A percentile compares a stretch with the other conserved stretches of the same genome.
Conservation (phyloP, 1,140 invertebrate species). For the Bombus terrestris region DNA sequence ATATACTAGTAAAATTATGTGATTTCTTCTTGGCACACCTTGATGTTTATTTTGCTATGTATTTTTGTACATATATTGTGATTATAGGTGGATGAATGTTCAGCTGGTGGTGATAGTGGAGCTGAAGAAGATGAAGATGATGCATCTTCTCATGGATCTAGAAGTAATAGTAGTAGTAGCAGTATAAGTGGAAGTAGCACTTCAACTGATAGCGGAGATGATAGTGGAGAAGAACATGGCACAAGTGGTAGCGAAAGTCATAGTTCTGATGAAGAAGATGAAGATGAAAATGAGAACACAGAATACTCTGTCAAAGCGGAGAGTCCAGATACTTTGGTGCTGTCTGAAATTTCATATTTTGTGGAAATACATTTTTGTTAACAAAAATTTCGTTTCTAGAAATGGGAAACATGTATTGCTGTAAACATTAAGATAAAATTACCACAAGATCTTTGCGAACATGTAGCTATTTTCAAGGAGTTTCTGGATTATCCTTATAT, state of each 20-base stretch:
- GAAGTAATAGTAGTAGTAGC: conserved; percentile 77
- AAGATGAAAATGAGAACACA: conserved; percentile 72
- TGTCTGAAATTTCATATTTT: conserved; percentile 13
- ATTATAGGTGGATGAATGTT: conserved; percentile 79
- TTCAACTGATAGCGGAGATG: conserved; percentile 77
- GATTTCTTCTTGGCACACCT: not conserved
- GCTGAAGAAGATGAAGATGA: conserved; percentile 81
- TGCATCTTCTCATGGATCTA: conserved; percentile 75
- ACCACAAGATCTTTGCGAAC: conserved; percentile 84
- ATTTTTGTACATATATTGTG: not conserved
- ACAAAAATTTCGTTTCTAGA: conserved; percentile 67
- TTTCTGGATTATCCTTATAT: conserved; percentile 83
- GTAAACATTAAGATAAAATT: conserved; percentile 80
- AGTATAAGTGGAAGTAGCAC: conserved; percentile 77
- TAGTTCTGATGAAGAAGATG: conserved; percentile 74
- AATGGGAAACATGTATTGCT: conserved; percentile 80
- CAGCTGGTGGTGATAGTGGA: conserved; percentile 79
- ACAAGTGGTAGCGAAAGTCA: conserved; percentile 72
- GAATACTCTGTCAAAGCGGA: conserved; percentile 67
- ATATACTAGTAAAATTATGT: not conserved
- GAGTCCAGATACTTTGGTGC: conserved; percentile 63
- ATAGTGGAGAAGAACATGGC: conserved; percentile 72
- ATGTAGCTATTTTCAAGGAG: conserved; percentile 84
- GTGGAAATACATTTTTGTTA: not conserved
- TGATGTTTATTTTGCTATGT: not conserved